Conservation (phyloP, 2,888 invertebrate species). For the Diarsia dahlii region DNA sequence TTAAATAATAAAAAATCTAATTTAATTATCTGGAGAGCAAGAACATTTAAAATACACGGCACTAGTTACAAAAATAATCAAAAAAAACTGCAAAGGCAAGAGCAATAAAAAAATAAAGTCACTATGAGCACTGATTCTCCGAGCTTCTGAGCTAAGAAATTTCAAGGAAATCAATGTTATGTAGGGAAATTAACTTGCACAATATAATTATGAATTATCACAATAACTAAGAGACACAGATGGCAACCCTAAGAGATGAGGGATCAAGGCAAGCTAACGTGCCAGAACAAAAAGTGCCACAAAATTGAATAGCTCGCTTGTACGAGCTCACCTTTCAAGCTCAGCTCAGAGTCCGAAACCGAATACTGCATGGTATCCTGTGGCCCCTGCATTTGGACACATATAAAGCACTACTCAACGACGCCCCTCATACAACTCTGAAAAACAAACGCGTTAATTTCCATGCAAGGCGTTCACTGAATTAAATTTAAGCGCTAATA, state of each 20-base stretch:
- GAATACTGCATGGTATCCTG: constrained; percentile 83
- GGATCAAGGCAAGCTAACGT: constrained; percentile 72
- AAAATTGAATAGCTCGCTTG: constrained; percentile 74
- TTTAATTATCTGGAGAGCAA: neutral
- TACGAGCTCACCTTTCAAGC: constrained; percentile 88
- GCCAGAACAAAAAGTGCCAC: constrained; percentile 74
- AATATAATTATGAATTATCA: constrained; percentile 17
- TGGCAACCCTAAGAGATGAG: constrained; percentile 67
- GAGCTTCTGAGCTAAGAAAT: constrained; percentile 6
- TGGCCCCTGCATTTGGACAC: constrained; percentile 85
- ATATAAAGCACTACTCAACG: constrained; percentile 87
- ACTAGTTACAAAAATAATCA: neutral
- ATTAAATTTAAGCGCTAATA: constrained; percentile 53
- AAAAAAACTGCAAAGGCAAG: constrained; percentile 9
- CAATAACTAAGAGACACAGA: constrained; percentile 59
- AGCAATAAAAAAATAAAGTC: constrained; percentile 5
- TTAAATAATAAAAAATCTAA: neutral
- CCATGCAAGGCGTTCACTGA: constrained; percentile 82
- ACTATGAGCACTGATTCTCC: constrained; percentile 1
- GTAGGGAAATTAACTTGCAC: neutral
- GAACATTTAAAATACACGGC: neutral
- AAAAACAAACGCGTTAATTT: constrained; percentile 88
- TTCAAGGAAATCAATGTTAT: neutral
- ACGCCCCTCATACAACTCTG: constrained; percentile 83
- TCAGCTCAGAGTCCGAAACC: constrained; percentile 83